These are phyloP conservation scores for Ploceus nigricollis DNA, from an alignment of 2,113 vertebrate genomes.

Conservation along the genomic window DNA sequence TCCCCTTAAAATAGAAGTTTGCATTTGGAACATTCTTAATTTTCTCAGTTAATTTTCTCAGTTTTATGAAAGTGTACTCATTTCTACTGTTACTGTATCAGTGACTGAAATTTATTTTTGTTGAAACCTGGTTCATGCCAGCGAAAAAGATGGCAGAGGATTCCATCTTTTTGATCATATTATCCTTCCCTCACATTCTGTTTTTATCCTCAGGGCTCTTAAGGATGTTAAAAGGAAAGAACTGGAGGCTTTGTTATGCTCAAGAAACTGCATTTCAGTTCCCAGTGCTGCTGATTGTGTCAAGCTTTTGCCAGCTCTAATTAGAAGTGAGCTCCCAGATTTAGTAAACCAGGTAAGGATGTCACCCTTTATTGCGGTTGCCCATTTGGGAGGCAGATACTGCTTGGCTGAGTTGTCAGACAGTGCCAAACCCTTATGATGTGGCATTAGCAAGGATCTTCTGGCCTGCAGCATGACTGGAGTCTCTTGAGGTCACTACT, in stretches of 20 bases:
- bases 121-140: background rate
- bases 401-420: background rate
- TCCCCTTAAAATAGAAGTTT: background rate
- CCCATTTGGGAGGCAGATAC: background rate
- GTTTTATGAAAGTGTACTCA: background rate
- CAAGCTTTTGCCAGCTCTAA: slow-evolving; percentile 19
- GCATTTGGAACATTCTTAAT: background rate
- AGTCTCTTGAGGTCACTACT: background rate
- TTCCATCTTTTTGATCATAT: background rate
- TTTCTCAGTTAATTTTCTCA: background rate
- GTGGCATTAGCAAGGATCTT: background rate
- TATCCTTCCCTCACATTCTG: background rate
- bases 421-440: background rate
- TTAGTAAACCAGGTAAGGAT: background rate
- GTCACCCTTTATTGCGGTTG: background rate
- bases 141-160: background rate
- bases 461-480: background rate
- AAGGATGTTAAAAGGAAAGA: slow-evolving; percentile 15
- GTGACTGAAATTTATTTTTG: background rate
- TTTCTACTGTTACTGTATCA: background rate
- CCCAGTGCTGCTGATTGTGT: background rate
- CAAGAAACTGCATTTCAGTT: background rate
- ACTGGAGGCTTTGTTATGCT: background rate
- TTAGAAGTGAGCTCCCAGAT: slow-evolving; percentile 15
- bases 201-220: slow-evolving; percentile 4